Evolutionary conservation across 2,113 vertebrate species (phyloP), one percentile per base, ranked within the genome.

Genomic region (Dermatemys mawii): DNA sequence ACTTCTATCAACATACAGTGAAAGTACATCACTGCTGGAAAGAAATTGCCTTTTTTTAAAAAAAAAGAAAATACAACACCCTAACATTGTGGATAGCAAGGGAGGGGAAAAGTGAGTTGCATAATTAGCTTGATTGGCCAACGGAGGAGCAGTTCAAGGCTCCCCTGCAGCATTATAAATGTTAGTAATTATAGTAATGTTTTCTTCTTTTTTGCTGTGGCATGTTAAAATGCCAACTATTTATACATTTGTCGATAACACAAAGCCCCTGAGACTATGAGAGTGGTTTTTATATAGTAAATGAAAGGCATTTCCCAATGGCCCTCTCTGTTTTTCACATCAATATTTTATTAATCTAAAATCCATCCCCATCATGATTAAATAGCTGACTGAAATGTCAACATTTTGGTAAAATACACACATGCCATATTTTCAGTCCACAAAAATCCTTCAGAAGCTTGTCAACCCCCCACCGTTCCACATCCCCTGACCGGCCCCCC

Each of bases 301-400:
- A 83, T 50, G 1, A 92, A 96, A 93, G 8, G 2, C 76, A 48
- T 95, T 94, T 90, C 79, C 90, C 78, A 83, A 26, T 84, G 81
- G 14, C 11, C 53, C 82, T 22, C 41, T 93, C 55, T 93, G 6
- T 93, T 96, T 92, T 88, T 57, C 5, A 6, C 35, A 83, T 94
- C 53, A 96, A 70, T 97, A 95, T 95, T 96, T 97, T 93, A 93
- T 63, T 22, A 82, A 73, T 92, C 27, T 88, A 83, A 88, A 93
- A 92, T 75, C 21, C 14, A 84, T 90, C 29, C n/a, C 51, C 73
- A 86, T 90, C 1, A 38, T 81, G 26, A 95, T 86, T 90, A 92
- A 94, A 67, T 32, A 94, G 13, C 41, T 86, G 78, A 92, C 54
- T 3, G 2, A 80, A 82, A 21, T 54, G 76, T 27, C 67, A 93